Percentiles rank a stretch among this genome's conserved stretches.
Evolutionary conservation across 2,888 invertebrate species (phyloP).

Genomic region (Anaspis maculata): DNA sequence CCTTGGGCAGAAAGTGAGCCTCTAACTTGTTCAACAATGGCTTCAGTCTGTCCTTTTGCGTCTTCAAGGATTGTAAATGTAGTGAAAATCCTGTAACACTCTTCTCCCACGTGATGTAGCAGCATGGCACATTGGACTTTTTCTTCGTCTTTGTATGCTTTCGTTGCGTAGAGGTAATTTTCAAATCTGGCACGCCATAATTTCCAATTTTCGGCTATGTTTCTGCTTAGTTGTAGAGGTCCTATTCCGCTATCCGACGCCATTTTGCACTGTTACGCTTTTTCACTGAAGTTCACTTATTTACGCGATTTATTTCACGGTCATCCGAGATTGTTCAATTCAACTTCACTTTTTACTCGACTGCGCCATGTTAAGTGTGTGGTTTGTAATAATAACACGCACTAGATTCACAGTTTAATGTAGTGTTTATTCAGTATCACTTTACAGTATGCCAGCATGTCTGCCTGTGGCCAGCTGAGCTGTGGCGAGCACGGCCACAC

Average conservation of each 20-base stretch:
- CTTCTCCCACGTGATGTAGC: neutral
- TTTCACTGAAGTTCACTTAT: neutral
- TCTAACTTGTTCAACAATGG: slow-evolving; percentile 1
- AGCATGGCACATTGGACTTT: slow-evolving; percentile 1
- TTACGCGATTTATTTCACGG: too few relatives aligned
- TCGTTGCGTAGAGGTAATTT: neutral
- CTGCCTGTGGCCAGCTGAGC: too few relatives aligned
- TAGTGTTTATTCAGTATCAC: too few relatives aligned
- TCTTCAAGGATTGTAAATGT: neutral
- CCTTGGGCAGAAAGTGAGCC: slow-evolving; percentile 1
- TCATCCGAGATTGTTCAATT: too few relatives aligned
- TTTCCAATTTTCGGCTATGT: slow-evolving; percentile 5
- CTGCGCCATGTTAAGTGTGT: slow-evolving; percentile 1
- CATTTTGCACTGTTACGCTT: neutral
- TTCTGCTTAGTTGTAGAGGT: too few relatives aligned
- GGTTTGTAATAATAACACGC: too few relatives aligned
- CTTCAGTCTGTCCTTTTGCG: neutral
- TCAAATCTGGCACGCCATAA: slow-evolving; percentile 1
- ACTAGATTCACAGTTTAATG: too few relatives aligned
- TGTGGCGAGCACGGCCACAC: too few relatives aligned
- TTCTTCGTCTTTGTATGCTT: neutral
- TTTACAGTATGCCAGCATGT: too few relatives aligned
- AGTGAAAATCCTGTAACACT: neutral
- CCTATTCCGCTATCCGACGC: neutral
- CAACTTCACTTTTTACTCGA: neutral